Conservation (phyloP, 2,797 vertebrate genomes). For the Hyperoplus immaculatus region DNA sequence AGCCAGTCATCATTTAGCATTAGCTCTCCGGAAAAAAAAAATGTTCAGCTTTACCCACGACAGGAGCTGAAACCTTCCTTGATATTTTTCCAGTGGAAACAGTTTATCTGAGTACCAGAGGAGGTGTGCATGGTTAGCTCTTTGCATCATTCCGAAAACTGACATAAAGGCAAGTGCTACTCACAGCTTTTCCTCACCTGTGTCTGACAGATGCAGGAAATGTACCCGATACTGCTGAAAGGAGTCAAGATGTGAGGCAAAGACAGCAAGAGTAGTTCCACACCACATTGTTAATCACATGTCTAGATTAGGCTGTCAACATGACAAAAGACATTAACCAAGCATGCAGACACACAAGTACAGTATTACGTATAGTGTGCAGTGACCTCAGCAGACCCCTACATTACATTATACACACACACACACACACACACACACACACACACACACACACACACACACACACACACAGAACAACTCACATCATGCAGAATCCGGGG, state of each 20-base stretch:
- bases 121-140: constrained; percentile 5
- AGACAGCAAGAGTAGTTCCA: constrained; percentile 30
- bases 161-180: neutral
- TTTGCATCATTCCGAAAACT: neutral
- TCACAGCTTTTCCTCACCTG: constrained; percentile 10
- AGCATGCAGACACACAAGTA: constrained; percentile 10
- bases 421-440: constrained; percentile 52
- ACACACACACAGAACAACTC: constrained; percentile 57
- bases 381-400: constrained; percentile 16
- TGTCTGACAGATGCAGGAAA: constrained; percentile 10
- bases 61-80: constrained; percentile 5
- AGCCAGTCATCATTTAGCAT: constrained; percentile 57
- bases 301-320: constrained; percentile 25
- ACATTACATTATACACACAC: constrained; percentile 33
- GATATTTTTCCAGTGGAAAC: constrained; percentile 21
- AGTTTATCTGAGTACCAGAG: constrained; percentile 26
- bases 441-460: constrained; percentile 54
- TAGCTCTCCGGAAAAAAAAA: constrained; percentile 29
- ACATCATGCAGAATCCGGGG: constrained; percentile 59
- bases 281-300: constrained; percentile 32
- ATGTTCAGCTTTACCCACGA: constrained; percentile 27
- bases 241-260: constrained; percentile 10
- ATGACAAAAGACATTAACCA: constrained; percentile 25
- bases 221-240: constrained; percentile 17
- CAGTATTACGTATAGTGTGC: constrained; percentile 2